Evolutionary conservation across 2,797 vertebrate genomes (phyloP).

Genomic region (Rhabdophis nuchalis): DNA sequence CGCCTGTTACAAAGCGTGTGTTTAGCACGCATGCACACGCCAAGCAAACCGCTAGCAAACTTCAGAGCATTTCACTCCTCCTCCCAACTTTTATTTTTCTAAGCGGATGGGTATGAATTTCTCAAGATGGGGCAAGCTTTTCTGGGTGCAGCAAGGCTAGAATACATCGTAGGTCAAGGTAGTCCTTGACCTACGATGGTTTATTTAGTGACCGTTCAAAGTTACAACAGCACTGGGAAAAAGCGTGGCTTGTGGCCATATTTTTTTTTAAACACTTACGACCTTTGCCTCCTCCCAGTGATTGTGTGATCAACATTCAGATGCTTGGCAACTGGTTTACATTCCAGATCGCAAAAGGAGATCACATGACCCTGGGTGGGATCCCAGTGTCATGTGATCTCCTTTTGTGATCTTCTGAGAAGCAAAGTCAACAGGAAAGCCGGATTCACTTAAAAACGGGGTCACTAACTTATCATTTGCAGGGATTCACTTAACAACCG

Average conservation of each 20-base stretch:
- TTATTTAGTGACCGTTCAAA: neutral
- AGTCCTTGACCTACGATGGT: neutral
- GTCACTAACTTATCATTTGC: neutral
- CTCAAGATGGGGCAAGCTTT: neutral
- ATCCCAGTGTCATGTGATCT: no score
- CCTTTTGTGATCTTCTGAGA: neutral
- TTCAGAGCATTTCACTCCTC: no score
- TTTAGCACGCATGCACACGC: no score
- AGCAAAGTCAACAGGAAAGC: neutral
- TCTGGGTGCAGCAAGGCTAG: neutral
- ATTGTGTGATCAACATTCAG: neutral
- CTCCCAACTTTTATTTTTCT: neutral
- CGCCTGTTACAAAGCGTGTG: no score
- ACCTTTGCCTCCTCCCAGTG: neutral
- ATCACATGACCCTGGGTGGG: no score
- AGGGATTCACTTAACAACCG: neutral
- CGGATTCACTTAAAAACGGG: neutral
- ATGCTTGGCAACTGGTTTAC: no score
- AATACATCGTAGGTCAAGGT: no score
- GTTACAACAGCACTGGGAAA: neutral
- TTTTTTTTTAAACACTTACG: neutral
- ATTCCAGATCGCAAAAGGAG: fast-evolving
- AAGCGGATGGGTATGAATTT: neutral
- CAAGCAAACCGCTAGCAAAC: no score
- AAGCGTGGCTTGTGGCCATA: neutral